Percentiles rank a stretch among this genome's conserved stretches.
phyloP scores from a whole-genome alignment of 2,113 vertebrate species.

The Indicator maculatus region DNA sequence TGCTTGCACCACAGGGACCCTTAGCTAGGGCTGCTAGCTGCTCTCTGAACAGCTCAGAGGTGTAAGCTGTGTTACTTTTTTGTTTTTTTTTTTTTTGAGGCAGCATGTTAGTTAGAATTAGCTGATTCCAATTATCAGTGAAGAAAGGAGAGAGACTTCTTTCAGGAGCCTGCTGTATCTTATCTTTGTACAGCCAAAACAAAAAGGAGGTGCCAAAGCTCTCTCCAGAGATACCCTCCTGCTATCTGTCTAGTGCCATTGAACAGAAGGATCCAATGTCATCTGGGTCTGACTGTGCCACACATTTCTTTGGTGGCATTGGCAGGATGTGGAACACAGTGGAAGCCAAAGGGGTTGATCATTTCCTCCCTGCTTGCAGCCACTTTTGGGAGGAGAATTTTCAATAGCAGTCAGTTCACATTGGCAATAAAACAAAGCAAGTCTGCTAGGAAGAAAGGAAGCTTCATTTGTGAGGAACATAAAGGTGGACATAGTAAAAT shows the following conservation, averaged over 20 bases:
- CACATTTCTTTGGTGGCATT: not conserved
- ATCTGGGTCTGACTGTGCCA: not conserved
- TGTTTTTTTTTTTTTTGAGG: not conserved
- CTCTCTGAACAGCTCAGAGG: not conserved
- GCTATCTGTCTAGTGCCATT: not conserved
- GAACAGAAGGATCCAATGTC: not conserved
- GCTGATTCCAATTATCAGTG: not conserved
- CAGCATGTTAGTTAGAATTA: not conserved
- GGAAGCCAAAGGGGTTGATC: not conserved
- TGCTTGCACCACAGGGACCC: not conserved
- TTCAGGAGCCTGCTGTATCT: not conserved
- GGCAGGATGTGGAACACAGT: not conserved
- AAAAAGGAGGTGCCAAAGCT: not conserved
- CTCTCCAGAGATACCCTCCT: not conserved
- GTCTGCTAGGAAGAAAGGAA: not conserved
- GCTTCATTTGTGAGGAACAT: not conserved
- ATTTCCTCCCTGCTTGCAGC: not conserved
- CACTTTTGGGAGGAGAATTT: not conserved
- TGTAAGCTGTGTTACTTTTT: not conserved
- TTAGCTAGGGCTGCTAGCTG: not conserved
- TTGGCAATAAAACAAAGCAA: not conserved
- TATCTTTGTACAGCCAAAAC: slow-evolving; percentile 48
- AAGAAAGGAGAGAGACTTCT: not conserved
- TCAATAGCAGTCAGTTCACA: not conserved
- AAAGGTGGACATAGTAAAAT: not conserved